A percentile compares a stretch with the other conserved stretches of the same genome.
Conservation (phyloP, 1,140 invertebrate species). For the Drosophila kikkawai region DNA sequence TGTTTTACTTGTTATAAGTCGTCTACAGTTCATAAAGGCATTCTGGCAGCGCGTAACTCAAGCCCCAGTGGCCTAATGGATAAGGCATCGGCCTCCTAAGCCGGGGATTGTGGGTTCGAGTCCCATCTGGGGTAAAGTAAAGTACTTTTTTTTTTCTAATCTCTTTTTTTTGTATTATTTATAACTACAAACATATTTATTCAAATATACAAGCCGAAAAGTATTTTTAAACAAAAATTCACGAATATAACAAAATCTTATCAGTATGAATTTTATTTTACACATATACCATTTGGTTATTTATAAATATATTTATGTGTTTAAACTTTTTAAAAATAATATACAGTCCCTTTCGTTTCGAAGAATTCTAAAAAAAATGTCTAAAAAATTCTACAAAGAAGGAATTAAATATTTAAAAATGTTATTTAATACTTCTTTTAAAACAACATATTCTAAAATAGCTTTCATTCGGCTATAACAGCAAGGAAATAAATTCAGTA, state of each 20-base stretch:
- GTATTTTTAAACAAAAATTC: background rate
- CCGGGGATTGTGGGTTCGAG: conserved; percentile 55
- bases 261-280: background rate
- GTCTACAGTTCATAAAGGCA: background rate
- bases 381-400: no score
- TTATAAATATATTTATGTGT: no score
- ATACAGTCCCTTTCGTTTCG: no score
- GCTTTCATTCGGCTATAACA: background rate
- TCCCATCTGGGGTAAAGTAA: conserved; percentile 45
- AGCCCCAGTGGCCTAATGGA: conserved; percentile 55
- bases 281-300: no score
- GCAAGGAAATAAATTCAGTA: background rate
- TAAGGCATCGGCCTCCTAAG: conserved; percentile 56
- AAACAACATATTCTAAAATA: background rate
- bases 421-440: background rate
- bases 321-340: no score
- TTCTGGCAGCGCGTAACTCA: background rate
- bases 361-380: no score
- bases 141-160: conserved; percentile 12
- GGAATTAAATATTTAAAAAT: no score
- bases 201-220: background rate
- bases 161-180: background rate
- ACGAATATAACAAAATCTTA: no score
- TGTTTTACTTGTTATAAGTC: background rate
- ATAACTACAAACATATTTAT: background rate